Conservation (phyloP, 2,113 vertebrate genomes). For the Python bivittatus region DNA sequence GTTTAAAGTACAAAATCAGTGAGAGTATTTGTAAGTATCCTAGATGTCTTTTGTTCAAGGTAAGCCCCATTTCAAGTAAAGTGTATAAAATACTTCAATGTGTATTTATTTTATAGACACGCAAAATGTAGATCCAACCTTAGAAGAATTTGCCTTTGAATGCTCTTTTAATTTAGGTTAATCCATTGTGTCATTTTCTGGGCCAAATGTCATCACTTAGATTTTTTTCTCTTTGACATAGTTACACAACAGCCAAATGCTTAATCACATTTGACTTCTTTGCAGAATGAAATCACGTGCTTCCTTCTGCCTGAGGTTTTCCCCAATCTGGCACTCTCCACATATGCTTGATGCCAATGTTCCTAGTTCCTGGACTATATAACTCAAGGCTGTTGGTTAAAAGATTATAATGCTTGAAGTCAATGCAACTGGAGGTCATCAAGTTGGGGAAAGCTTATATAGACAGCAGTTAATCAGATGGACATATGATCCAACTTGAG, state of each 20-base stretch:
- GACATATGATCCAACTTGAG: no score
- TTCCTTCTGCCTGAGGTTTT: neutral
- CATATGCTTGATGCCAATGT: neutral
- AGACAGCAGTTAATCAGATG: no score
- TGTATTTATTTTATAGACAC: no score
- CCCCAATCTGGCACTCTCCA: neutral
- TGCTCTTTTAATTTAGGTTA: no score
- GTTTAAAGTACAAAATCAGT: neutral
- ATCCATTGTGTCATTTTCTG: no score
- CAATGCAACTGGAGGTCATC: neutral
- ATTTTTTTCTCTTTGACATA: fast-evolving
- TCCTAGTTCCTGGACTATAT: neutral
- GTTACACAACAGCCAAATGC: neutral
- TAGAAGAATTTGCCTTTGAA: neutral
- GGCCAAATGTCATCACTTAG: neutral
- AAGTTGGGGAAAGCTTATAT: neutral
- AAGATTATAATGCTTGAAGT: neutral
- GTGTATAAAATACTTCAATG: no score
- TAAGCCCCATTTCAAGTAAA: no score
- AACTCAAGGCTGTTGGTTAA: neutral
- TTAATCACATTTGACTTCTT: neutral
- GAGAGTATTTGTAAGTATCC: neutral
- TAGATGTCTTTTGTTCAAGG: neutral
- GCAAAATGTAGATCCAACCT: neutral
- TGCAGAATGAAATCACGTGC: neutral